Evolutionary conservation across 2,888 invertebrate species (phyloP), one percentile per base, ranked within the genome.

Genomic region (Ophion ellenae): DNA sequence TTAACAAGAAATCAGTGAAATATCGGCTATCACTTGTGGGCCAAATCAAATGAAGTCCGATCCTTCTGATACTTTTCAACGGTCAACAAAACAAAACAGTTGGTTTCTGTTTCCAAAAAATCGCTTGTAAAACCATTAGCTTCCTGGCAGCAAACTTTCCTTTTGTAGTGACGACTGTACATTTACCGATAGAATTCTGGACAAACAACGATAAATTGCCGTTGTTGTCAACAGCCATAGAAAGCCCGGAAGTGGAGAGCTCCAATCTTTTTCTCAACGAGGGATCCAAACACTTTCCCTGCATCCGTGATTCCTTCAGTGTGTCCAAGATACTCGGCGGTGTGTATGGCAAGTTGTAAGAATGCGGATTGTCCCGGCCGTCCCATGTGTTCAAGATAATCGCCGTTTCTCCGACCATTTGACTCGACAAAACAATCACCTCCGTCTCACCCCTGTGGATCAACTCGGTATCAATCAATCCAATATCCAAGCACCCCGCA

Each of bases 171-270:
- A 17, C 17, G 28, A 64, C 2, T 53, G 5, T 32, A 24, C 57
- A 20, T 47, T 6, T 90, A 93, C 93, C 93, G 59, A 92, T 86
- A 20, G 94, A 94, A 88, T 94, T 94, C 87, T 93, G 94, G 14
- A 87, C 75, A 47, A 93, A 91, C 11, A 91, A 83, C 79, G 87
- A 92, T 64, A 91, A 45, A 79, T 90, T 87, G 32, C 87, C 87
- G 53, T 69, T 87, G 20, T 87, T 61, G 73, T 90, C 89, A 36
- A 87, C 63, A 17, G 89, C 84, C 66, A 91, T 70, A 40, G 87
- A 87, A 66, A 89, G 90, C 17, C 94, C 94, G 76, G 87, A 88
- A 75, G 91, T 93, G 53, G 90, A 90, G 3, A 93, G 82, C 59
- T 90, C 86, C 47, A 93, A 86, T 89, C 93, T 90, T 28, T 84